These are phyloP conservation scores for Saguinus imperator DNA, from an alignment of 2,113 vertebrate species.

Conservation along the genomic window DNA sequence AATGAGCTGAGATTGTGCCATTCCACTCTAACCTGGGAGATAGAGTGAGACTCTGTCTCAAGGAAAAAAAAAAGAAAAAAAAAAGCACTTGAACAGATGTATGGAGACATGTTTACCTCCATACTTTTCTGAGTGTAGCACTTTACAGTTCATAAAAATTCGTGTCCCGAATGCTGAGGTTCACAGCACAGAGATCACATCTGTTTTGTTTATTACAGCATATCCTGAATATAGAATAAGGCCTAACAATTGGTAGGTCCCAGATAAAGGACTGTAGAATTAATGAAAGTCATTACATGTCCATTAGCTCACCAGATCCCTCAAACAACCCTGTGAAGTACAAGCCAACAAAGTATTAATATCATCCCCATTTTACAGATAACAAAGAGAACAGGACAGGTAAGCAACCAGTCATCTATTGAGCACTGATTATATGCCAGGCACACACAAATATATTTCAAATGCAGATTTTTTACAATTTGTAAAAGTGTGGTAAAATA, in stretches of 20 bases:
- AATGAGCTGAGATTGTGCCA: too few species aligned
- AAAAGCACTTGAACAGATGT: background rate
- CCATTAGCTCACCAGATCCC: background rate
- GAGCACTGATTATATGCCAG: background rate
- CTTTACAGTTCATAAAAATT: background rate
- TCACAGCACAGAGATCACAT: background rate
- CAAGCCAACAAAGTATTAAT: background rate
- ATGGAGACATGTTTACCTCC: background rate
- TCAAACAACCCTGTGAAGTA: conserved; percentile 21
- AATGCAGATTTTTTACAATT: conserved; percentile 6
- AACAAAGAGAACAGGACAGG: background rate
- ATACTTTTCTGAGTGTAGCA: background rate
- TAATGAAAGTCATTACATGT: background rate
- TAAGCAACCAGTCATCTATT: background rate
- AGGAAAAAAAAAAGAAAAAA: background rate
- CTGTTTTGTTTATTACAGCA: background rate
- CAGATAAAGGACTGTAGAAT: conserved; percentile 12
- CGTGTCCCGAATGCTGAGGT: background rate
- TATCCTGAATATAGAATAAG: background rate
- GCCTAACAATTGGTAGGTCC: background rate
- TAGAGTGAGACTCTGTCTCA: too few species aligned
- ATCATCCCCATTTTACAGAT: background rate
- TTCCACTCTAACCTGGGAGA: too few species aligned
- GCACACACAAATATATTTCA: conserved; percentile 42
- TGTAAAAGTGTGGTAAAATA: background rate